Evolutionary conservation across 2,888 invertebrate species (phyloP).

Genomic region (Aporophyla lueneburgensis): DNA sequence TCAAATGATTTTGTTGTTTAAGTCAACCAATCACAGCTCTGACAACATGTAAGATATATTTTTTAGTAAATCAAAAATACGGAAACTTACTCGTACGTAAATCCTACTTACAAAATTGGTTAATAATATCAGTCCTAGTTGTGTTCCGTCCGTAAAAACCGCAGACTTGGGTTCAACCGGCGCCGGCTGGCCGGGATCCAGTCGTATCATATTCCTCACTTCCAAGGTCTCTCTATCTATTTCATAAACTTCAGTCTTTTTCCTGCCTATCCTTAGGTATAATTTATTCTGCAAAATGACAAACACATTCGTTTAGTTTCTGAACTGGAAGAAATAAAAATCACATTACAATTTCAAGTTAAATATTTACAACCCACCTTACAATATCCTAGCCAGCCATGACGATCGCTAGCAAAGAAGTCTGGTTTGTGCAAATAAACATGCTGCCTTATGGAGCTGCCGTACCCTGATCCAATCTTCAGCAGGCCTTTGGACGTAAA

Average conservation of each 20-base stretch:
- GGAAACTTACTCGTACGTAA: background rate
- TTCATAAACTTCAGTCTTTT: constrained; percentile 87
- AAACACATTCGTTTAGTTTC: constrained; percentile 11
- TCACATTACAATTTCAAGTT: background rate
- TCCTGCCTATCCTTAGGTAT: constrained; percentile 93
- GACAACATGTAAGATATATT: too few species aligned
- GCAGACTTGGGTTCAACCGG: constrained; percentile 83
- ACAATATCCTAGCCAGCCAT: constrained; percentile 96
- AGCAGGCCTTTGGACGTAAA: constrained; percentile 96
- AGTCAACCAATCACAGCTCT: background rate
- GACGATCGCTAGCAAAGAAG: constrained; percentile 95
- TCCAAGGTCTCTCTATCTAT: constrained; percentile 85
- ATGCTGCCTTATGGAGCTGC: constrained; percentile 97
- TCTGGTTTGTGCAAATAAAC: constrained; percentile 95
- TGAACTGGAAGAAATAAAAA: background rate
- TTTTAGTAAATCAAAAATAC: background rate
- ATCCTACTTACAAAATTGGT: constrained; percentile 81
- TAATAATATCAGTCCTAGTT: constrained; percentile 89
- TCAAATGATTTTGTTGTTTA: constrained; percentile 3
- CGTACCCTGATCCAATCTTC: constrained; percentile 98
- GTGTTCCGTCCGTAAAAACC: constrained; percentile 86
- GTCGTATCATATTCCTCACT: constrained; percentile 78
- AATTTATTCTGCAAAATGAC: constrained; percentile 93
- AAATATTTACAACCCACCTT: constrained; percentile 89
- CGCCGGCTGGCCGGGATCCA: constrained; percentile 80